Conservation (phyloP, 2,888 invertebrate genomes). For the Micoletzkya japonica region DNA sequence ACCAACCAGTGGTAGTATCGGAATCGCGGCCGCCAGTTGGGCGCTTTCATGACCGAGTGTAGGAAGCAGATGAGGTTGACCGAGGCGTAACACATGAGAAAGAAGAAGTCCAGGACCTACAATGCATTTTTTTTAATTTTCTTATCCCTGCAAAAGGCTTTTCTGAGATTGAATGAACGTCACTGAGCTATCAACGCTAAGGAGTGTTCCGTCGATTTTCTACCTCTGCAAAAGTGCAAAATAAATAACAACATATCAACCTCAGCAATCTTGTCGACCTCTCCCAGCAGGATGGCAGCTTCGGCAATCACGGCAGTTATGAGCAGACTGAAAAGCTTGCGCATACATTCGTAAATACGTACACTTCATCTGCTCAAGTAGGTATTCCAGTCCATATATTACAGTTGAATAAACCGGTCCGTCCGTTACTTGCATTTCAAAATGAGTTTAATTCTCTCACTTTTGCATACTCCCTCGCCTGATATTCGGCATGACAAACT, state of each 20-base stretch:
- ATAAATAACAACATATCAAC: slow-evolving; percentile 14
- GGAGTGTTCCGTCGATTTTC: neutral
- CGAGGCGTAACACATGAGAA: slow-evolving; percentile 99
- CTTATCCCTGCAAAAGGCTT: neutral
- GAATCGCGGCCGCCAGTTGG: slow-evolving; percentile 98
- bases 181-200: neutral
- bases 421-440: too few relatives aligned
- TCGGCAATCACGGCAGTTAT: slow-evolving; percentile 76
- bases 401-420: too few relatives aligned
- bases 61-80: slow-evolving; percentile 97
- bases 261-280: slow-evolving; percentile 94
- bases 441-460: too few relatives aligned
- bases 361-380: too few relatives aligned
- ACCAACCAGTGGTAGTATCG: slow-evolving; percentile 93
- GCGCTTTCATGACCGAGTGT: slow-evolving; percentile 87
- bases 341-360: too few relatives aligned
- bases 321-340: slow-evolving; percentile 76
- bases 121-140: neutral
- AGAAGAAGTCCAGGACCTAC: slow-evolving; percentile 74
- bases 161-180: neutral
- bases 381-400: too few relatives aligned
- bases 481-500: too few relatives aligned
- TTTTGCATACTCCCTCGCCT: too few relatives aligned
- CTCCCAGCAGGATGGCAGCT: slow-evolving; percentile 80
- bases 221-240: neutral